Evolutionary conservation across 1,140 invertebrate species (phyloP).

Genomic region (Anastrepha ludens): DNA sequence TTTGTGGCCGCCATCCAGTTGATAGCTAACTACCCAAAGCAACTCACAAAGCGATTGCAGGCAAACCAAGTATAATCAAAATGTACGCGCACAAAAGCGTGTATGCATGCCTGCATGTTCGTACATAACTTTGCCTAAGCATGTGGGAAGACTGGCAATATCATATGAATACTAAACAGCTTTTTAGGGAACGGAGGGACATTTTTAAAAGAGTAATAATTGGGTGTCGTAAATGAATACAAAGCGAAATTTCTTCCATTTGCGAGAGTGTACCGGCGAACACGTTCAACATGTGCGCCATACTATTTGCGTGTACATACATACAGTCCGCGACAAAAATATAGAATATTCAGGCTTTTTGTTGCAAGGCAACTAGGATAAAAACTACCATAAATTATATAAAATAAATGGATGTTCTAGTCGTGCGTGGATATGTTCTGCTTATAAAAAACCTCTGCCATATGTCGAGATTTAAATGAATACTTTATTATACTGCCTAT

Average conservation of each 20-base stretch:
- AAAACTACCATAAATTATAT: no score
- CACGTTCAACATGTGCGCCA: slow-evolving; percentile 19
- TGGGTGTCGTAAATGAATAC: slow-evolving; percentile 14
- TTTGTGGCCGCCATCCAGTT: background rate
- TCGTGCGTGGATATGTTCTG: no score
- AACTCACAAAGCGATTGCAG: background rate
- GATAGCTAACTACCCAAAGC: background rate
- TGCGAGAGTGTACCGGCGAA: background rate
- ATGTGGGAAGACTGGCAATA: background rate
- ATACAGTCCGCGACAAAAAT: no score
- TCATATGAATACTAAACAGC: slow-evolving; percentile 25
- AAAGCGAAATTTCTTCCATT: background rate
- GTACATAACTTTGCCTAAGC: background rate
- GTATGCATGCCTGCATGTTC: background rate
- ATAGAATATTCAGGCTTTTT: no score
- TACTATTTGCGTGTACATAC: background rate
- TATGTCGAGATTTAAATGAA: no score
- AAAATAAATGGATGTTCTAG: no score
- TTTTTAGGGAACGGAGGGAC: background rate
- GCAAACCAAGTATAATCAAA: no score
- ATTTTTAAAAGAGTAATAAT: background rate
- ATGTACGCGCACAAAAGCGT: no score
- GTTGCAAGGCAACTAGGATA: no score
- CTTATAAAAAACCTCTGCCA: no score
- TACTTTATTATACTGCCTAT: no score